These are phyloP conservation scores for Bruchidius siliquastri DNA, from an alignment of 2,888 invertebrate species.

Conservation along the genomic window DNA sequence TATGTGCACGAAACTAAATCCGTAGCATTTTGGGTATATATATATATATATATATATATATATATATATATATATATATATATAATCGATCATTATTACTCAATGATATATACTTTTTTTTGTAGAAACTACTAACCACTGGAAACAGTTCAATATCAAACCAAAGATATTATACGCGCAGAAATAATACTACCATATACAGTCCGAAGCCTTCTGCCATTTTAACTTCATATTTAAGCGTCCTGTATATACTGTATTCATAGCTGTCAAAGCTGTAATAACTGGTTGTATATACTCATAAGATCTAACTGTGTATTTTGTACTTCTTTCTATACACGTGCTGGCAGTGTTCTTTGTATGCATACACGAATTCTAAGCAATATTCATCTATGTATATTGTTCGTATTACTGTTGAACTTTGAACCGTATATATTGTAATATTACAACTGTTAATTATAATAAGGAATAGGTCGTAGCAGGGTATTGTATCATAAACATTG, in stretches of 20 bases:
- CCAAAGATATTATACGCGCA: background rate
- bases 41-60: no score
- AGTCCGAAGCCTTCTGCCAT: background rate
- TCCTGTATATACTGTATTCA: background rate
- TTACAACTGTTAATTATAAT: background rate
- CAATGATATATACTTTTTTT: no score
- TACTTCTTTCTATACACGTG: background rate
- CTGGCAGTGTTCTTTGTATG: background rate
- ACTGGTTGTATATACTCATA: background rate
- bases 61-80: no score
- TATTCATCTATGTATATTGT: background rate
- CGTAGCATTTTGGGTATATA: no score
- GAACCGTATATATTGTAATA: background rate
- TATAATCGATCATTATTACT: no score
- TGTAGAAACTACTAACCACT: background rate
- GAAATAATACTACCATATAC: background rate
- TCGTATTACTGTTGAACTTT: background rate
- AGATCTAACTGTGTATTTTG: background rate
- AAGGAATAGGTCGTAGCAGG: background rate
- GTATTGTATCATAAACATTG: background rate
- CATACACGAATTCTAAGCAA: background rate
- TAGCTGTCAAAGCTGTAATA: background rate
- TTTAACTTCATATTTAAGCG: background rate
- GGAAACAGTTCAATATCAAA: background rate
- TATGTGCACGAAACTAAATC: no score